Conservation (phyloP, 2,888 invertebrate species). For the Yponomeuta plumbellus region DNA sequence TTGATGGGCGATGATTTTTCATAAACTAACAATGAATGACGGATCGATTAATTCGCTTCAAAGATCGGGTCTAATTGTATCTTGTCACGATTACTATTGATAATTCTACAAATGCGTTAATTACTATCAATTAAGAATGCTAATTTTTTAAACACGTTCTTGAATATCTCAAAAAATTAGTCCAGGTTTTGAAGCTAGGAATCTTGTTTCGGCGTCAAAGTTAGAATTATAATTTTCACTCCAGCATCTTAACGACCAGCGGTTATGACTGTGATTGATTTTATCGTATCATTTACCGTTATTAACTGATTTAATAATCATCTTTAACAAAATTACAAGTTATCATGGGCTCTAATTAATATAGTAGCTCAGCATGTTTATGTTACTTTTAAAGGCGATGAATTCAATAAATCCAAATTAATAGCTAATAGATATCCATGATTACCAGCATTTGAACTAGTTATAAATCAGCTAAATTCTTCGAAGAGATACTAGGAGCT, state of each 20-base stretch:
- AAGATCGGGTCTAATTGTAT: conserved; percentile 27
- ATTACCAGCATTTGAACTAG: too few relatives aligned
- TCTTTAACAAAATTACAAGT: not conserved
- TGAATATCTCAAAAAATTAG: not conserved
- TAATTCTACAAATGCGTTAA: not conserved
- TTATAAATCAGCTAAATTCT: too few relatives aligned
- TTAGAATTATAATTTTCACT: not conserved
- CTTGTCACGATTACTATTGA: conserved; percentile 10
- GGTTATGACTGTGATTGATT: conserved; percentile 4
- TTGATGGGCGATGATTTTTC: conserved; percentile 39
- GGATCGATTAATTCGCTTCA: conserved; percentile 18
- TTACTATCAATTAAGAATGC: not conserved
- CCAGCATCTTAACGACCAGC: not conserved
- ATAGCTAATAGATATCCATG: not conserved
- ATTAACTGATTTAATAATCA: not conserved
- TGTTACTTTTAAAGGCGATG: not conserved
- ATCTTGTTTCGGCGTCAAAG: not conserved
- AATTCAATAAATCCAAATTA: not conserved
- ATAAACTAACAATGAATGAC: conserved; percentile 35
- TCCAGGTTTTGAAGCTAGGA: not conserved
- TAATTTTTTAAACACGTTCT: not conserved
- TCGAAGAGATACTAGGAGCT: too few relatives aligned
- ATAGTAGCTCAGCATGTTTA: not conserved
- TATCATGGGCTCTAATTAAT: not conserved
- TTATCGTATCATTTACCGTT: not conserved